Evolutionary conservation across 2,113 vertebrate genomes (phyloP).

Genomic region (Nipponia nippon): DNA sequence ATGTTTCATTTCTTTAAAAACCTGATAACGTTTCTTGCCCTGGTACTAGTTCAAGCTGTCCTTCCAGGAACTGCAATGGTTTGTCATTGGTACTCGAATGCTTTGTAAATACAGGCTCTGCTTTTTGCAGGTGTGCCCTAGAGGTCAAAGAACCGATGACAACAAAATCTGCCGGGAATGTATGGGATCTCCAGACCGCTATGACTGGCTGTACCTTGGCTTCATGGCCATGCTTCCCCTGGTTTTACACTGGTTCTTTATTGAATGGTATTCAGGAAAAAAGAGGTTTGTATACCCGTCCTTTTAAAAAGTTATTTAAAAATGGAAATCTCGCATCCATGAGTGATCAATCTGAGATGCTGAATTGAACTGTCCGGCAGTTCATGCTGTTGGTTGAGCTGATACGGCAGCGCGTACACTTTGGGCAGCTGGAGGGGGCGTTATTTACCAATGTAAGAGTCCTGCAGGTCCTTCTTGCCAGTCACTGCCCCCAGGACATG

Average conservation of each 20-base stretch:
- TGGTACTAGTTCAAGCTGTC: background rate
- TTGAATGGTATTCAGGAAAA: slow-evolving; percentile 98
- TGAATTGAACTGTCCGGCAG: background rate
- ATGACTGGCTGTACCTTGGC: slow-evolving; percentile 97
- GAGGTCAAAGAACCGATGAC: slow-evolving; percentile 84
- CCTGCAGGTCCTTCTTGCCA: background rate
- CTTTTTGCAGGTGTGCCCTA: slow-evolving; percentile 85
- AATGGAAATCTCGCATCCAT: accelerated
- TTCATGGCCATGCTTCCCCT: slow-evolving; percentile 98
- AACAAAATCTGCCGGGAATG: slow-evolving; percentile 89
- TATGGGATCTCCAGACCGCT: slow-evolving; percentile 83
- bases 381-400: background rate
- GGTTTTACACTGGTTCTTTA: slow-evolving; percentile 97
- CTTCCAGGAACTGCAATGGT: background rate
- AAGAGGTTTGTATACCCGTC: slow-evolving; percentile 80
- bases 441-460: background rate
- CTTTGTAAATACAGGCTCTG: background rate
- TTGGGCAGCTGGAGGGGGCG: background rate
- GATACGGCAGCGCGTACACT: accelerated
- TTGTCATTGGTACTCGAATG: accelerated
- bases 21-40: accelerated
- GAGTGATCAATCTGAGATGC: background rate
- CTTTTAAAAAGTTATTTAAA: background rate
- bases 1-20: background rate
- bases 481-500: background rate